Percentiles rank a stretch among this genome's conserved stretches.
Evolutionary conservation across 2,888 invertebrate genomes (phyloP).

Genomic region (Lamellibrachia columna): DNA sequence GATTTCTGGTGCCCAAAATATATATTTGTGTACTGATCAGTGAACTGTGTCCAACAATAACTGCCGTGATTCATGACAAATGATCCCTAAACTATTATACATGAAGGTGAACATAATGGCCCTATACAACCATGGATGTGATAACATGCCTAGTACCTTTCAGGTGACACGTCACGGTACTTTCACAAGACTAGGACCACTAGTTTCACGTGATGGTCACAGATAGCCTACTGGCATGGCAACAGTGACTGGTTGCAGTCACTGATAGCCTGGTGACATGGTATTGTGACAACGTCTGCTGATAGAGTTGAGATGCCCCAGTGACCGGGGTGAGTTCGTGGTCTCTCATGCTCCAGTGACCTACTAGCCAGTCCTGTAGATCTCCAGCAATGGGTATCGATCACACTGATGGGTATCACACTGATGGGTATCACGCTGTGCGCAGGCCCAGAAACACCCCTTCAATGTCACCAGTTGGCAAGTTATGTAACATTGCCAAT

Average conservation of each 20-base stretch:
- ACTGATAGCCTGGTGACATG: not conserved
- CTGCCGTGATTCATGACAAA: not conserved
- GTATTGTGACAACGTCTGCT: not conserved
- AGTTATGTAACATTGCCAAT: not conserved
- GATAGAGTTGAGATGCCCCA: not conserved
- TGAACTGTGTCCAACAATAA: not conserved
- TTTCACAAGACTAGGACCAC: not conserved
- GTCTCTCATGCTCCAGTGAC: not conserved
- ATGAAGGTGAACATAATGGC: not conserved
- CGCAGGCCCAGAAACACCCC: not conserved
- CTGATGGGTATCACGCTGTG: not conserved
- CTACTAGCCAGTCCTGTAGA: not conserved
- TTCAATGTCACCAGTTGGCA: slow-evolving; percentile 9
- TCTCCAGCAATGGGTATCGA: not conserved
- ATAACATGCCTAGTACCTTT: not conserved
- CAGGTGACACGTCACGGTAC: not conserved
- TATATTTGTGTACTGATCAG: too few species aligned
- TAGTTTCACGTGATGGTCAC: not conserved
- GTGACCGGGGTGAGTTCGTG: not conserved
- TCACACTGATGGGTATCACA: not conserved
- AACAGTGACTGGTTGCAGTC: not conserved
- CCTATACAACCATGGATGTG: not conserved
- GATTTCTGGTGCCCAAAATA: not conserved
- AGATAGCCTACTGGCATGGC: not conserved
- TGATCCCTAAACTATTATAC: not conserved